Base-by-base conservation (phyloP, 2,797 vertebrate species). In the Kryptopterus vitreolus region DNA sequence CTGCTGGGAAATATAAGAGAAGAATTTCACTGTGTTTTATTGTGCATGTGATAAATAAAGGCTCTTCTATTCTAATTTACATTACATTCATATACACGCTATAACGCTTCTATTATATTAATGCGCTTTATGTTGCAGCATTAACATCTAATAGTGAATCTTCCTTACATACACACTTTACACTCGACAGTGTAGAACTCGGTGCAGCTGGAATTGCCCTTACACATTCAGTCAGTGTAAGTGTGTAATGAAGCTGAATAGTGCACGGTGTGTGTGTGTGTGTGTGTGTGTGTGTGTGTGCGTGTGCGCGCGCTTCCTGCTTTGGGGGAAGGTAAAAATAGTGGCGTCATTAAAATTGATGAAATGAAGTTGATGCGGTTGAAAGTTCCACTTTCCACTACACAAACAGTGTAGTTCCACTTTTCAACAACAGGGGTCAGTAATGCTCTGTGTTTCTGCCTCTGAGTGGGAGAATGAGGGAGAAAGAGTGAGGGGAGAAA, bases 371-470 rank as follows among this genome's bases (percentile, higher is more conserved):
- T 58, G 18, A 58, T 11, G 22, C 43, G 26, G 71, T 55, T 38
- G 5, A 18, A 59, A 12, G 12, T 52, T 2, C n/a, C n/a, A n/a
- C n/a, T n/a, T n/a, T n/a, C n/a, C n/a, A n/a, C n/a, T n/a, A n/a
- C n/a, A n/a, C 8, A 35, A 6, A 38, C 22, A 38, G 9, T 62
- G 73, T 62, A 29, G 57, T 80, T 83, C 61, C n/a, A 33, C 52
- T 58, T 80, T 43, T 70, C 4, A 58, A 71, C 88, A 88, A 82
- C 85, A 89, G 88, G 85, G 86, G 88, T 79, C 88, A 89, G 84
- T 84, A 71, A 81, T 83, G 82, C 50, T 74, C 85, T 85, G 82
- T 77, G 79, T 65, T 82, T 87, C 68, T 82, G 81, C 5, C 8
- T 58, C 62, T 77, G 78, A 73, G 80, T 71, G 53, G 68, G 80